A percentile compares a stretch with the other conserved stretches of the same genome.
These are phyloP conservation scores for Ophraella communa DNA, from an alignment of 2,888 invertebrate genomes.

Conservation along the genomic window DNA sequence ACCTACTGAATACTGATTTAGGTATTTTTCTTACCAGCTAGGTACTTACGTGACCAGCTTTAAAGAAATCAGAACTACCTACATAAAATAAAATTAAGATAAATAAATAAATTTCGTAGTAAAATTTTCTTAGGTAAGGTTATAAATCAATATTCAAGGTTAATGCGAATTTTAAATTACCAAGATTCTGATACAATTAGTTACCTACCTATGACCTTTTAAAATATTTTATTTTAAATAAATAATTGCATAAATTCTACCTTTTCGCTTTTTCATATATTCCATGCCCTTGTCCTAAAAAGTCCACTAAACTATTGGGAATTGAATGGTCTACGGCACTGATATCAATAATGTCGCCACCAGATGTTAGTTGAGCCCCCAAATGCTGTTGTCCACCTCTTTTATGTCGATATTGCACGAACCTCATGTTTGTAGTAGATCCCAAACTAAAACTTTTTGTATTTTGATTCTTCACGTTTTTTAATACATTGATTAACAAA, in stretches of 20 bases:
- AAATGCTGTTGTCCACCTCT: slow-evolving; percentile 68
- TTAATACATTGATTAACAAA: background rate
- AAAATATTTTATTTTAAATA: background rate
- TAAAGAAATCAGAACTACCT: too few species aligned
- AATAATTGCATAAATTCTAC: slow-evolving; percentile 52
- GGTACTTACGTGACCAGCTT: too few species aligned
- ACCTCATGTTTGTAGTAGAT: slow-evolving; percentile 65
- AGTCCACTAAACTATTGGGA: slow-evolving; percentile 65
- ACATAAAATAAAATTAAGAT: too few species aligned
- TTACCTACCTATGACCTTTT: background rate
- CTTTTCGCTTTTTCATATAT: slow-evolving; percentile 64
- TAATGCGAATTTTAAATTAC: too few species aligned
- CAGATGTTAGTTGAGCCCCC: slow-evolving; percentile 66
- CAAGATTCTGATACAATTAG: background rate
- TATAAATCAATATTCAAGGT: too few species aligned
- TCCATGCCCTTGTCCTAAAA: slow-evolving; percentile 61
- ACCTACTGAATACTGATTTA: too few species aligned
- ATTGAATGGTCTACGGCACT: slow-evolving; percentile 65
- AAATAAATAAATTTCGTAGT: too few species aligned
- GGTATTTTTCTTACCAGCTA: too few species aligned
- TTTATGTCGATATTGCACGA: slow-evolving; percentile 72
- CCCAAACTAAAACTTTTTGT: slow-evolving; percentile 51
- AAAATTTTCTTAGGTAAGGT: too few species aligned
- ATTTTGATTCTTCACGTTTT: slow-evolving; percentile 1
- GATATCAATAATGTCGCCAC: slow-evolving; percentile 72